phyloP scores from a whole-genome alignment of 64 coral and sea anemone genomes.

The Pachyseris speciosa region DNA sequence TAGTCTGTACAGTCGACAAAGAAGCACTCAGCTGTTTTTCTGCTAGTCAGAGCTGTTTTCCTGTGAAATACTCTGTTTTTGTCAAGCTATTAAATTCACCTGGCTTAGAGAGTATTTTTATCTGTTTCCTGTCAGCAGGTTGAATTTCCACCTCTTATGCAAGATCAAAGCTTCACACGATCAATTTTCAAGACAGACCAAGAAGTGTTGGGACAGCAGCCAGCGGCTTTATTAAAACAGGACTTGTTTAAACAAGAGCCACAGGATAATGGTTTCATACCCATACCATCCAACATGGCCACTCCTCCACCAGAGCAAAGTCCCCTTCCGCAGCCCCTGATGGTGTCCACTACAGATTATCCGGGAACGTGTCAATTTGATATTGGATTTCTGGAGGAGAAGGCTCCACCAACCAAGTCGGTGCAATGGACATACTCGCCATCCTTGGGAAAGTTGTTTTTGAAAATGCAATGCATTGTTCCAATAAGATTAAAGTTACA shows the following conservation, averaged over 20 bases:
- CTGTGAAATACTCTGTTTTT: too few relatives aligned
- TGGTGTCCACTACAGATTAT: constrained; percentile 78
- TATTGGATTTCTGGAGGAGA: constrained; percentile 77
- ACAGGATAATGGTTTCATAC: background rate
- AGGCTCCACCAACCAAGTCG: constrained; percentile 59
- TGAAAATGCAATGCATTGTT: constrained; percentile 72
- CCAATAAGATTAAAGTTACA: constrained; percentile 67
- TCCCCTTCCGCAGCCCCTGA: constrained; percentile 38
- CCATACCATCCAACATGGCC: background rate
- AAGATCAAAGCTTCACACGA: background rate
- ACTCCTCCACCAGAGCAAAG: constrained; percentile 6
- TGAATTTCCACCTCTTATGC: background rate
- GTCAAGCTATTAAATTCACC: too few relatives aligned
- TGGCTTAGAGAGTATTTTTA: background rate
- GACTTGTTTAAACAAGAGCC: background rate
- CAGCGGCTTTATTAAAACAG: background rate
- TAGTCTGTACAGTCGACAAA: too few relatives aligned
- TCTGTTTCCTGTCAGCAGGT: background rate
- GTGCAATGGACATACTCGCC: constrained; percentile 83
- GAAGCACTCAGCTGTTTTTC: too few relatives aligned
- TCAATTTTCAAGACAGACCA: background rate
- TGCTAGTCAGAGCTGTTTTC: too few relatives aligned
- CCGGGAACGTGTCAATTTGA: constrained; percentile 60
- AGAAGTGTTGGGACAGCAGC: background rate
- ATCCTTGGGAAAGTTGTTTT: constrained; percentile 71